These are phyloP conservation scores for human (Homo sapiens) DNA, from an alignment of 2,113 vertebrate species.

Conservation along the genomic window DNA sequence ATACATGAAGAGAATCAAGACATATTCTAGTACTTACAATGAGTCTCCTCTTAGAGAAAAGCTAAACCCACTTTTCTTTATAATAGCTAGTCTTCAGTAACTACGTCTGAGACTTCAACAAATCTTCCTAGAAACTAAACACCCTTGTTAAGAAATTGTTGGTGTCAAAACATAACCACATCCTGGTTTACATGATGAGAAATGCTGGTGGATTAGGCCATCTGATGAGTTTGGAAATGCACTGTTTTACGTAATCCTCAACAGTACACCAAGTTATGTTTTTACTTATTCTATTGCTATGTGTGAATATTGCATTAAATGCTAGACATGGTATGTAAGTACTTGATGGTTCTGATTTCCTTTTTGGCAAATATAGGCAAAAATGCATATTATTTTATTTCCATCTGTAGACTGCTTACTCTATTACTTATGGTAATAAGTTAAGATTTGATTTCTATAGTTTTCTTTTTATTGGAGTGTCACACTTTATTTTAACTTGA, in stretches of 20 bases:
- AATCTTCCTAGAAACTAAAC: conserved; percentile 10
- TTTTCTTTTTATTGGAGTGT: conserved; percentile 27
- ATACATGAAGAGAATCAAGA: background rate
- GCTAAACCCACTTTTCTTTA: background rate
- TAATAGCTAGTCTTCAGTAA: background rate
- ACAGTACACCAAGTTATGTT: background rate
- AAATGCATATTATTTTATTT: background rate
- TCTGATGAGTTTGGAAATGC: background rate
- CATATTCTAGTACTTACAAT: background rate
- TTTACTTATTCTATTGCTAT: background rate
- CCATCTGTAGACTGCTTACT: background rate
- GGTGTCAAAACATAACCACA: conserved; percentile 21
- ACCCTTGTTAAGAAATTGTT: background rate
- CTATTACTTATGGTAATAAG: background rate
- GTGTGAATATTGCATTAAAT: conserved; percentile 60
- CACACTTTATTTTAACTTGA: conserved; percentile 31
- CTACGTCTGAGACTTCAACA: background rate
- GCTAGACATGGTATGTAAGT: background rate
- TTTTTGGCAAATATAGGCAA: conserved; percentile 32
- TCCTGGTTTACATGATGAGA: background rate
- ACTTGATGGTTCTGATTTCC: conserved; percentile 9
- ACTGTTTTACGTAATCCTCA: background rate
- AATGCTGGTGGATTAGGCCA: background rate
- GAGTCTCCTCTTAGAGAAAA: background rate
- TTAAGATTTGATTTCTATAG: conserved; percentile 23